A percentile compares a stretch with the other conserved stretches of the same genome.
phyloP scores from a whole-genome alignment of 1,140 invertebrate species.

The Leptopilina clavipes region DNA sequence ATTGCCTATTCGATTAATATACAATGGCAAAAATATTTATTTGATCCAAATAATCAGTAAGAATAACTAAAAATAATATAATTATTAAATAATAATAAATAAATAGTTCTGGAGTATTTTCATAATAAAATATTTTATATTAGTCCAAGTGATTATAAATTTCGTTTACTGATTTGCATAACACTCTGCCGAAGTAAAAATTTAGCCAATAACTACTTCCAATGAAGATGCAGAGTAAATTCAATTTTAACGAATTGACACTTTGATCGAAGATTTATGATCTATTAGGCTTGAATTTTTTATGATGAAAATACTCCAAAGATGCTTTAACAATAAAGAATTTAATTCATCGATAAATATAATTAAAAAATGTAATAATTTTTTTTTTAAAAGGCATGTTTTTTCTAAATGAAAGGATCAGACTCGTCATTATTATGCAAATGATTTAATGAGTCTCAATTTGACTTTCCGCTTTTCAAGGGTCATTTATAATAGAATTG shows the following conservation, averaged over 20 bases:
- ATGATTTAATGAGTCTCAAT: not conserved
- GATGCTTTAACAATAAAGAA: not conserved
- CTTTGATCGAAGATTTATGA: not conserved
- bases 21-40: too few species aligned
- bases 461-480: slow-evolving; percentile 23
- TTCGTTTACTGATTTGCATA: not conserved
- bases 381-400: not conserved
- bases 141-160: not conserved
- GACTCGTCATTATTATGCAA: not conserved
- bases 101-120: too few species aligned
- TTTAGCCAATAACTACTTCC: not conserved
- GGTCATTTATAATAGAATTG: not conserved
- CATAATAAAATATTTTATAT: too few species aligned
- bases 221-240: not conserved
- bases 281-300: not conserved
- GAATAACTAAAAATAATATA: too few species aligned
- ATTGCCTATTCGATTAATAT: too few species aligned
- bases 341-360: too few species aligned
- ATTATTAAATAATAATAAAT: too few species aligned
- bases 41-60: too few species aligned
- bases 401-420: not conserved
- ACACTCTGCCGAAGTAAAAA: not conserved
- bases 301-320: not conserved
- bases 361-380: not conserved
- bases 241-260: not conserved